Evolutionary conservation across 2,888 invertebrate genomes (phyloP).

Genomic region (Melinopterus prodromus): DNA sequence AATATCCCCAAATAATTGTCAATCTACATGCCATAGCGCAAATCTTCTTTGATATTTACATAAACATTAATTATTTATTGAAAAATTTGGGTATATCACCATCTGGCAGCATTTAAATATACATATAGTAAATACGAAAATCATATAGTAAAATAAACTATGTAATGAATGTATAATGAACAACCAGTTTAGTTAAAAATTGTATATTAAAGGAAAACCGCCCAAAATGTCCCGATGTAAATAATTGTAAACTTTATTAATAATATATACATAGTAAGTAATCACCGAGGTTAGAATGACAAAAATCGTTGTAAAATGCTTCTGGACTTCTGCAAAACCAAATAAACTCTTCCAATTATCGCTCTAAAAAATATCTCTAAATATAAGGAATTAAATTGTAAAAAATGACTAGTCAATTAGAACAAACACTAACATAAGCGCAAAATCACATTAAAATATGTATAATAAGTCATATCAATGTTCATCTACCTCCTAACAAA

Average conservation of each 20-base stretch:
- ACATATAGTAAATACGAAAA: neutral
- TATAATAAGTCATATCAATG: conserved; percentile 4
- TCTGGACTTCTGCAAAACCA: neutral
- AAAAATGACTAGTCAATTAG: neutral
- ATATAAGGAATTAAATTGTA: neutral
- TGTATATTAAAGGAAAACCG: neutral
- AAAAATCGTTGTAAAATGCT: neutral
- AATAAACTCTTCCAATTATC: neutral
- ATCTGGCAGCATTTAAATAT: neutral
- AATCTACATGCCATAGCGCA: too few species aligned
- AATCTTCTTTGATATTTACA: too few species aligned
- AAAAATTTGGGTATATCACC: too few species aligned
- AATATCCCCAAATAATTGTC: too few species aligned
- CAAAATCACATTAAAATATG: neutral
- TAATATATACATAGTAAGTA: neutral
- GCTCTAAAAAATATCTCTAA: too few species aligned
- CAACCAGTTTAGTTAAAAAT: neutral
- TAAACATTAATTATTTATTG: too few species aligned
- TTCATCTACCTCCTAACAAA: neutral
- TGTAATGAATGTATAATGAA: neutral
- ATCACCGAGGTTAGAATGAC: neutral
- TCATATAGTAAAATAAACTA: neutral
- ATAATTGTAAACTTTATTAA: neutral
- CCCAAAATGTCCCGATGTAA: neutral
- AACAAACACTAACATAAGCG: neutral